phyloP scores from a whole-genome alignment of 2,797 vertebrate genomes.

The Alosa sapidissima region DNA sequence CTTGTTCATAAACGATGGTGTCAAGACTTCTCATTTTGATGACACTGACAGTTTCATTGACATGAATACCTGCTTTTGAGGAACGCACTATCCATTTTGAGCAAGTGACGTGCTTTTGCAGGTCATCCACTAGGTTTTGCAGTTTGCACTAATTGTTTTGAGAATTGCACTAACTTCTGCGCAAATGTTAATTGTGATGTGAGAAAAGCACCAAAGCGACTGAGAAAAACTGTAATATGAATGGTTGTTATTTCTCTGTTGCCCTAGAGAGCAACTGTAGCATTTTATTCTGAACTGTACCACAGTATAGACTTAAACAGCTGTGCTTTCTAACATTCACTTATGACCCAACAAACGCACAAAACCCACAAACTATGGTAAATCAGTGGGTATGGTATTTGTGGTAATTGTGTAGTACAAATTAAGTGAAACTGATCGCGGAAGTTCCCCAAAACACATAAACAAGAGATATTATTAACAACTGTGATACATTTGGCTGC shows the following conservation, averaged over 20 bases:
- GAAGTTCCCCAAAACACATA: background rate
- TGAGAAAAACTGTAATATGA: no score
- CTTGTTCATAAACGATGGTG: no score
- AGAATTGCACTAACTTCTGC: no score
- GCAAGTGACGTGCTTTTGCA: no score
- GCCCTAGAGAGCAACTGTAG: background rate
- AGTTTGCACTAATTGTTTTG: no score
- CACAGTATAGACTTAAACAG: background rate
- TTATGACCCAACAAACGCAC: background rate
- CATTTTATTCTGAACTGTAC: background rate
- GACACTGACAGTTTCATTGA: no score
- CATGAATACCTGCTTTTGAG: no score
- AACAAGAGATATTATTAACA: background rate
- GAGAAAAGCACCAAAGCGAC: no score
- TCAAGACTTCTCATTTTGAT: no score
- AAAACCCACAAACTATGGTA: background rate
- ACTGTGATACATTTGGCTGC: background rate
- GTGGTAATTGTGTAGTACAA: background rate
- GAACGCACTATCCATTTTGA: no score
- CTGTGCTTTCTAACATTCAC: background rate
- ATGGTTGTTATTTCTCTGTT: background rate
- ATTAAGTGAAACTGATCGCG: background rate
- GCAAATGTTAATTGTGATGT: no score
- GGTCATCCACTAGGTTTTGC: no score
- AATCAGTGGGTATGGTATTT: background rate